Percentiles rank a stretch among this genome's conserved stretches.
These are phyloP conservation scores for Myotis myotis DNA, from an alignment of 2,797 vertebrate genomes.

Conservation along the genomic window DNA sequence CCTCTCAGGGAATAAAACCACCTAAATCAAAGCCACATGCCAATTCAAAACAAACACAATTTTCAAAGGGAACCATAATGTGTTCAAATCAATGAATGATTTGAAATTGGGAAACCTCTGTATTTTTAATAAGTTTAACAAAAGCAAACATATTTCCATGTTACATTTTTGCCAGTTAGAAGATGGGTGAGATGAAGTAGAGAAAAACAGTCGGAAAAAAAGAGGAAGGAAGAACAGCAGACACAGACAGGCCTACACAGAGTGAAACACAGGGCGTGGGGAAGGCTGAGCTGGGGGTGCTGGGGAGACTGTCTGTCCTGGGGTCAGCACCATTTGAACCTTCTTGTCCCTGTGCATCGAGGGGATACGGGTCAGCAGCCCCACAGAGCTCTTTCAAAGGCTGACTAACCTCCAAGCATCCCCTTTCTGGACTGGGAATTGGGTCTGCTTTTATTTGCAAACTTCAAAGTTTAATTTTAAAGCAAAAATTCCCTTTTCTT, in stretches of 20 bases:
- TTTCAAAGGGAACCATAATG: background rate
- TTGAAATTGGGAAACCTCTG: background rate
- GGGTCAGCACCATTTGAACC: background rate
- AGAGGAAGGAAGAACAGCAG: background rate
- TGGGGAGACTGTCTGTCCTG: background rate
- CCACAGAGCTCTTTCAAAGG: background rate
- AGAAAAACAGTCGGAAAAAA: background rate
- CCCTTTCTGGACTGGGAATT: background rate
- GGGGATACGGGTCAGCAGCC: background rate
- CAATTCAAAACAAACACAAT: background rate
- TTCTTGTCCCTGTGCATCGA: fast-evolving
- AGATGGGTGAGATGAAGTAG: background rate
- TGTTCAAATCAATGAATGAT: background rate
- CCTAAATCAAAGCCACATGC: background rate
- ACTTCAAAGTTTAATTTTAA: slow-evolving; percentile 18
- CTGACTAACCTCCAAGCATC: background rate
- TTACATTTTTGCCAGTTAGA: background rate
- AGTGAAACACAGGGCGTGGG: background rate
- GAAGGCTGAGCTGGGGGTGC: background rate
- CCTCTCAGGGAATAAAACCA: background rate
- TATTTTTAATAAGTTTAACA: background rate
- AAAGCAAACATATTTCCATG: background rate
- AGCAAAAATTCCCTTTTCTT: slow-evolving; percentile 29
- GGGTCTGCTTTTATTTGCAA: background rate
- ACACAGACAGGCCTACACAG: background rate